phyloP scores from a whole-genome alignment of 2,797 vertebrate species.

The Urophycis tenuis region DNA sequence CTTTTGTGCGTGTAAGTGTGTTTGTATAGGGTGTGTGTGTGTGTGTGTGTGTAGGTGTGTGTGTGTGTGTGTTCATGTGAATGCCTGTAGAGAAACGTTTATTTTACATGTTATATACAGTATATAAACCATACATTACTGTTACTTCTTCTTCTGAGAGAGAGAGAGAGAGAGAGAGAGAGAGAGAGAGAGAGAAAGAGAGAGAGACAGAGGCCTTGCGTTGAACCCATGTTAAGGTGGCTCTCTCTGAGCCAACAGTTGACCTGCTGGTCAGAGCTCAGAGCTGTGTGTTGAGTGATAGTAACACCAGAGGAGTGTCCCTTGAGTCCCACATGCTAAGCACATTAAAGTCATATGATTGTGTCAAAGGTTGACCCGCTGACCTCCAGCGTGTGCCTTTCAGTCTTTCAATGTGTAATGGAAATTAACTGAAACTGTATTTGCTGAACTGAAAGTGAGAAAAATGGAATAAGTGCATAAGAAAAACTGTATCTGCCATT shows the following conservation, averaged over 20 bases:
- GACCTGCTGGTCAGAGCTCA: not conserved
- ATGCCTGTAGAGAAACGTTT: not conserved
- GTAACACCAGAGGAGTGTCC: not conserved
- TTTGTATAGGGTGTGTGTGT: not conserved
- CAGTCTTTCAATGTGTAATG: not conserved
- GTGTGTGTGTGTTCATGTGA: not conserved
- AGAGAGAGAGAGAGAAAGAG: too few species aligned
- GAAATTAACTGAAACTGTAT: not conserved
- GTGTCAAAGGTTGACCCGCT: not conserved
- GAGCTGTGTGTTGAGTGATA: not conserved
- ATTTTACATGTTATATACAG: too few species aligned
- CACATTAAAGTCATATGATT: constrained; percentile 3
- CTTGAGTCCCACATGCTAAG: not conserved
- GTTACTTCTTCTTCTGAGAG: too few species aligned
- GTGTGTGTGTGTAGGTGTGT: not conserved
- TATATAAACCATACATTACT: too few species aligned
- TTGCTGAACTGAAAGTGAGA: not conserved
- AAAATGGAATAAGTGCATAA: not conserved
- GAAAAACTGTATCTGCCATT: too few species aligned
- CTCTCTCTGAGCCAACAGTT: not conserved
- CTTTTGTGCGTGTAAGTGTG: not conserved
- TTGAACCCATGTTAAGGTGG: too few species aligned
- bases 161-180: too few species aligned
- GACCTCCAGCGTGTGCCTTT: not conserved
- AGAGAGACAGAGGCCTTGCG: too few species aligned